Evolutionary conservation across 37 sponge, comb jelly and placozoan genomes (phyloP), one percentile per base, ranked within the genome.

Genomic region (Aplysina aerophoba): DNA sequence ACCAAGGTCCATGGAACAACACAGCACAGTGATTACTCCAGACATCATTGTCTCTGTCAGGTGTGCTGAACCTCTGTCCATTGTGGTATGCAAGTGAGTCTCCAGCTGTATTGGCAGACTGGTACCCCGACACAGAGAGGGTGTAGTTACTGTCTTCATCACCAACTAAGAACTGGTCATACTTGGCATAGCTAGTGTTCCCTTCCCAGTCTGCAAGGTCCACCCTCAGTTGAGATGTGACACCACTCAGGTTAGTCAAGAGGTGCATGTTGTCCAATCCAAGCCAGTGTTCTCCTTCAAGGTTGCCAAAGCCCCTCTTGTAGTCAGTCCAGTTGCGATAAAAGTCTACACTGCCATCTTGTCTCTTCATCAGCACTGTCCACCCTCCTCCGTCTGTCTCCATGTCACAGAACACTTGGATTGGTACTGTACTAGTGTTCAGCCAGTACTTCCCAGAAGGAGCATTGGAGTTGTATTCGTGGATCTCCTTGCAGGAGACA

Each of bases 221-320:
- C 14, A 81, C 63, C 34, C 82, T 81, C 82, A 81, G 63, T 50
- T 75, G 38, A 44, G 54, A 6, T 34, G 35, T 16, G n/a, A 1
- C 62, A 50, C 41, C 38, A 39, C 59, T 25, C 50, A 11, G 50
- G 50, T 44, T 3, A 28, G 82, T 34, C 61, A 81, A 61, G 63
- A 20, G 39, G 61, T 81, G 61, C 30, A 81, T 81, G 35, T 81
- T 44, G 59, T 81, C 82, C 37, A 81, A 62, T 56, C 82, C 82
- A 81, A 81, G 82, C 82, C 82, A 81, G 25, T 55, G 56, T 59
- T 81, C 82, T 34, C 82, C 39, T 21, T 81, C 33, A 22, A 59
- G 82, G 21, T 53, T 59, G 16, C 61, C 82, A 61, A 81, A 81
- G 33, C 82, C 82, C 15, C 34, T 36, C 1, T 55, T 59, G 55